Evolutionary conservation across 2,888 invertebrate species (phyloP), one percentile per base, ranked within the genome.

Genomic region (Ectemnius cavifrons): DNA sequence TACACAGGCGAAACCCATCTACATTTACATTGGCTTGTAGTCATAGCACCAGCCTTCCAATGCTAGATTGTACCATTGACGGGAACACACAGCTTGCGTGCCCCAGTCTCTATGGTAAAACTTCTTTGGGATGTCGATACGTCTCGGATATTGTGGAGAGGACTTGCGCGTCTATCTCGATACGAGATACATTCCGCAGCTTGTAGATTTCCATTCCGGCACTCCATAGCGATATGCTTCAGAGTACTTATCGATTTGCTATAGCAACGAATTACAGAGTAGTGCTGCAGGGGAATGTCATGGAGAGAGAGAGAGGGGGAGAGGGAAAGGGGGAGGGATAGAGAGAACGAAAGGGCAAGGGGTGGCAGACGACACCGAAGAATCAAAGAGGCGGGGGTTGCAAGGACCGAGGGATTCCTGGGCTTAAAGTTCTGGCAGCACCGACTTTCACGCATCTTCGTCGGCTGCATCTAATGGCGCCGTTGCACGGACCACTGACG

Each of bases 401-500:
- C 45, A 27, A 60, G 47, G 20, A 69, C 52, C 56, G 28, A 56
- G 62, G 37, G 57, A 45, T 66, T 67, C 61, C 11, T 46, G n/a
- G 28, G 61, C 61, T 66, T 63, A 46, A 71, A 76, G 64, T 65
- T 71, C 47, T 45, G 18, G 18, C 28, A 46, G 27, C 59, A 59
- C 49, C 64, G 69, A 67, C 61, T 73, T 74, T 68, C 67, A 47
- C 72, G 70, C 68, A 59, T 77, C 77, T 73, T 74, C 71, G 72
- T 67, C 75, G 68, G 66, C 62, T 71, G 77, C 77, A 77, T 74
- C 58, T 68, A 71, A 77, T 73, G 77, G 68, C 63, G 72, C 59
- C 73, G 70, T 72, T 76, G 70, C 74, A 82, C 77, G 78, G 76
- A 67, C 72, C 71, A 81, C 69, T 74, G 78, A 73, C 67, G 73